Evolutionary conservation across 2,888 invertebrate genomes (phyloP), one percentile per base, ranked within the genome.

Genomic region (Tenthredo scrophulariae): DNA sequence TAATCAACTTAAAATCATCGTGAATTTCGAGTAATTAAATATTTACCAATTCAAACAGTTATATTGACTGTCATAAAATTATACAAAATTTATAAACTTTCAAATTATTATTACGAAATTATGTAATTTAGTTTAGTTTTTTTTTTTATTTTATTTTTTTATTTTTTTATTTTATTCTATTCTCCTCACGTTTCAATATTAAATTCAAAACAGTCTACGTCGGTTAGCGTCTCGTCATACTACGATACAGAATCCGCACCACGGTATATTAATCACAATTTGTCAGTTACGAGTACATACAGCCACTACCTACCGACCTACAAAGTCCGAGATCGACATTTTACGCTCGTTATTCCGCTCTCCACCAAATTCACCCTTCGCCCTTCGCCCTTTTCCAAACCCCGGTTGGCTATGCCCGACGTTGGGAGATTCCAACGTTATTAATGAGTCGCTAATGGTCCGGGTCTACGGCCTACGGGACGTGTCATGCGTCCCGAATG

Each of bases 371-470:
- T 65, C 65, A 7, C 65, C 82, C 82, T 74, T 74, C 77, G 70
- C 65, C 84, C 85, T 86, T 84, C 84, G 70, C 85, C 84, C 80
- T 84, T 79, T 70, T 65, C 67, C 84, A 74, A 75, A 65, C 58
- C 80, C 77, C 84, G 75, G 84, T 13, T 13, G 15, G 70, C 54
- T 33, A 50, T 33, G 18, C 18, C 77, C 54, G n/a, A n/a, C 77
- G 50, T 77, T 58, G n/a, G 33, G 80, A 86, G 84, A 74, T 87
- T 87, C 85, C 86, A 88, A 88, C 89, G 89, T 91, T 90, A 91
- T 91, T 91, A 91, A 91, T 88, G 91, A 91, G 89, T 88, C 89
- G 87, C 89, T 89, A 90, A 90, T 89, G 87, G 89, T 82, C 70
- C 83, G n/a, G 83, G 67, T 83, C 67, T 70, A 70, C 88, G 86